phyloP scores from a whole-genome alignment of 1,140 invertebrate genomes.

The Anastrepha ludens region DNA sequence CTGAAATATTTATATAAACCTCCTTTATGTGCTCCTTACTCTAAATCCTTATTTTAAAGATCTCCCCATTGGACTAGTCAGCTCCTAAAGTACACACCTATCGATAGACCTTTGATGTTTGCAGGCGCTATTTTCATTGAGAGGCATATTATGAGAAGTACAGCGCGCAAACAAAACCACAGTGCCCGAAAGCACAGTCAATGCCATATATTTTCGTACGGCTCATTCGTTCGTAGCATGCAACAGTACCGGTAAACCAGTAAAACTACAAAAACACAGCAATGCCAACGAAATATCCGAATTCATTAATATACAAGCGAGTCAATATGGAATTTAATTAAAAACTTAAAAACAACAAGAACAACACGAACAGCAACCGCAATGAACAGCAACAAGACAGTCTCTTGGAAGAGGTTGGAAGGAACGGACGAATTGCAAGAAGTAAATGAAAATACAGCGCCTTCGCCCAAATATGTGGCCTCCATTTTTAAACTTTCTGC shows the following conservation, averaged over 20 bases:
- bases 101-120: no score
- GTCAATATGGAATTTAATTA: conserved; percentile 45
- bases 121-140: no score
- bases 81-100: no score
- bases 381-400: neutral
- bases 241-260: neutral
- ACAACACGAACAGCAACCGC: neutral
- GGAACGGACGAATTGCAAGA: neutral
- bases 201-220: neutral
- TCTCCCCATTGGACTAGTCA: no score
- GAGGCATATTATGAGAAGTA: no score
- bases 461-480: neutral
- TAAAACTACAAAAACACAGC: neutral
- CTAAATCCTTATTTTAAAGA: no score
- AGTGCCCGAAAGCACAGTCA: no score
- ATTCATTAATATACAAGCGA: conserved; percentile 2
- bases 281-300: neutral
- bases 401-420: neutral
- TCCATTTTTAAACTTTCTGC: neutral
- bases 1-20: no score
- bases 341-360: conserved; percentile 10
- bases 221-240: neutral
- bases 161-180: no score
- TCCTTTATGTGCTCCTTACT: no score
- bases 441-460: neutral